A percentile compares a stretch with the other conserved stretches of the same genome.
phyloP scores from a whole-genome alignment of 2,113 vertebrate genomes.

The Carassius auratus region DNA sequence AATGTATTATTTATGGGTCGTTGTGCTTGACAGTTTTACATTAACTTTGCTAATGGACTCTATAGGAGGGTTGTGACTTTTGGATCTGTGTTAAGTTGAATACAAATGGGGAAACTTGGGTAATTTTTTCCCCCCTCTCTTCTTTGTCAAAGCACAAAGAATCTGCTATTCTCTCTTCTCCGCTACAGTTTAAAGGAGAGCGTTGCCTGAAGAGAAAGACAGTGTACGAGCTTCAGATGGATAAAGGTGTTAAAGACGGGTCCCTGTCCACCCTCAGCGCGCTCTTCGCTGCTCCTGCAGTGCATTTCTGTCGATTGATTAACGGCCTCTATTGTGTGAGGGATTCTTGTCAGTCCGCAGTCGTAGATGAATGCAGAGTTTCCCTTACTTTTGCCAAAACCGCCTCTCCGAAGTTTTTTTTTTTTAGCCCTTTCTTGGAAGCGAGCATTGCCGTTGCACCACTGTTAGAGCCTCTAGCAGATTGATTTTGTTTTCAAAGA shows the following conservation, averaged over 20 bases:
- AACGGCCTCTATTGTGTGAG: constrained; percentile 39
- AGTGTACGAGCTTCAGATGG: constrained; percentile 19
- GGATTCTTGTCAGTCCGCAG: constrained; percentile 27
- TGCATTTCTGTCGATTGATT: constrained; percentile 34
- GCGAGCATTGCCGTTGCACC: neutral
- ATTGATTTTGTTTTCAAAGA: constrained; percentile 43
- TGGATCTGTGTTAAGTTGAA: constrained; percentile 66
- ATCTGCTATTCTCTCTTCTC: neutral
- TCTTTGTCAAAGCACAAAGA: constrained; percentile 33
- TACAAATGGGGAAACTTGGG: constrained; percentile 47
- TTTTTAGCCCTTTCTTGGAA: constrained; percentile 3
- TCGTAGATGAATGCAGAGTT: constrained; percentile 18
- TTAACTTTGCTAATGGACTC: constrained; percentile 79
- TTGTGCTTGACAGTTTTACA: constrained; percentile 72
- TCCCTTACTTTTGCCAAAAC: constrained; percentile 9
- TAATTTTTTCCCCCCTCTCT: neutral
- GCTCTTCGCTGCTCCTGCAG: neutral
- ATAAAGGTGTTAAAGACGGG: constrained; percentile 37
- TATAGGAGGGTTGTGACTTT: constrained; percentile 64
- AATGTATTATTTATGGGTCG: constrained; percentile 79
- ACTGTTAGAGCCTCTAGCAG: constrained; percentile 15
- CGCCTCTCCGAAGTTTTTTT: neutral
- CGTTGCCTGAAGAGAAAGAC: constrained; percentile 19
- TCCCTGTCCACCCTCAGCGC: constrained; percentile 33
- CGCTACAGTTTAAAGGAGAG: constrained; percentile 27